Evolutionary conservation across 2,888 invertebrate species (phyloP).

Genomic region (Holacanthella duospinosa): DNA sequence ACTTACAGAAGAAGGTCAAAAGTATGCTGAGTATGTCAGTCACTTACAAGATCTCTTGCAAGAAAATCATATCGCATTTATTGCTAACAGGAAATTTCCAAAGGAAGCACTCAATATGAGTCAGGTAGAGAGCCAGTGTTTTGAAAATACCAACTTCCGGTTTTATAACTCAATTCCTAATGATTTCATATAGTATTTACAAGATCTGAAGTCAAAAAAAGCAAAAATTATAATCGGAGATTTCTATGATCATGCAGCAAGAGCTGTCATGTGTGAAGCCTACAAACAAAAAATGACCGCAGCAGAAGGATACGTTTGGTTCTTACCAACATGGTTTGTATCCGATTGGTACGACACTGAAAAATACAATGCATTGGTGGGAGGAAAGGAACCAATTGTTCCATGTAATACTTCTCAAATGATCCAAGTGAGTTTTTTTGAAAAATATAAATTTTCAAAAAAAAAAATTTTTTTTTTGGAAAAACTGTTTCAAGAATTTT

Average conservation of each 20-base stretch:
- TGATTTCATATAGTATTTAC: slow-evolving; percentile 48
- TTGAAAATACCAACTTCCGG: not conserved
- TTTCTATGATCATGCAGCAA: slow-evolving; percentile 53
- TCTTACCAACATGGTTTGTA: slow-evolving; percentile 63
- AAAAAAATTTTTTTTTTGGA: not conserved
- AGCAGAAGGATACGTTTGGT: slow-evolving; percentile 62
- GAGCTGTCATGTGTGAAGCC: slow-evolving; percentile 73
- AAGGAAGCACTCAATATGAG: slow-evolving; percentile 46
- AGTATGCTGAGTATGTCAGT: slow-evolving; percentile 64
- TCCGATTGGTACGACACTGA: slow-evolving; percentile 52
- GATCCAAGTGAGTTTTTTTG: slow-evolving; percentile 44
- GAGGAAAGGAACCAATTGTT: slow-evolving; percentile 37
- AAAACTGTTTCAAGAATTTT: too few relatives aligned
- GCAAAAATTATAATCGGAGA: slow-evolving; percentile 70
- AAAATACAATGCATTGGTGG: not conserved
- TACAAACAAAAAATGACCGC: slow-evolving; percentile 58
- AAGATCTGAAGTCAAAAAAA: slow-evolving; percentile 53
- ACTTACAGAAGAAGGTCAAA: slow-evolving; percentile 66
- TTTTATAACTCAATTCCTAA: not conserved
- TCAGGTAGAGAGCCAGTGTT: slow-evolving; percentile 47
- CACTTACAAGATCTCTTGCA: slow-evolving; percentile 57
- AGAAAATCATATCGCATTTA: slow-evolving; percentile 52
- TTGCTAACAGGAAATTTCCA: slow-evolving; percentile 59
- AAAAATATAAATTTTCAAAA: slow-evolving; percentile 1
- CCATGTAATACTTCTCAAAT: slow-evolving; percentile 55